These are phyloP conservation scores for Gonioctena quinquepunctata DNA, from an alignment of 1,140 invertebrate species.

Conservation along the genomic window DNA sequence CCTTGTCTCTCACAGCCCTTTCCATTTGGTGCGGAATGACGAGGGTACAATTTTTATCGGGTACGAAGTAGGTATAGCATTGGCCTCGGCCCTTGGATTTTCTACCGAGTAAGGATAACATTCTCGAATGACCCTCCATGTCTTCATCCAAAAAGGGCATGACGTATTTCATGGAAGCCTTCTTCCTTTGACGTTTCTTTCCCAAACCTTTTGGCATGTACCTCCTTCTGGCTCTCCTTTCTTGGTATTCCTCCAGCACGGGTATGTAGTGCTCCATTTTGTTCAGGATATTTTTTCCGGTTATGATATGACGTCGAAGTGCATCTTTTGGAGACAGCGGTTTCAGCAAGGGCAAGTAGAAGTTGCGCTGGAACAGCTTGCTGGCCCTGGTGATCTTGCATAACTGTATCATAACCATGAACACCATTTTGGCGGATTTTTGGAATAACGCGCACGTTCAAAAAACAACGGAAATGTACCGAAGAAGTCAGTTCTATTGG, in stretches of 20 bases:
- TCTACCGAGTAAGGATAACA: constrained; percentile 64
- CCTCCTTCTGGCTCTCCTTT: constrained; percentile 42
- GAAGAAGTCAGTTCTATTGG: constrained; percentile 25
- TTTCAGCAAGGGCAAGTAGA: constrained; percentile 80
- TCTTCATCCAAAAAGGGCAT: constrained; percentile 72
- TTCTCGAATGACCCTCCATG: constrained; percentile 63
- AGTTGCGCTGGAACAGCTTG: constrained; percentile 77
- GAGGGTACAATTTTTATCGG: constrained; percentile 71
- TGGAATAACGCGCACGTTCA: background rate
- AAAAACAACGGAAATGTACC: constrained; percentile 20
- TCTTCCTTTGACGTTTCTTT: constrained; percentile 66
- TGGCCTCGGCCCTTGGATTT: constrained; percentile 50
- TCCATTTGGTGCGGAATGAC: constrained; percentile 75
- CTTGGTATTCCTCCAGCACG: constrained; percentile 66
- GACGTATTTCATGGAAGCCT: constrained; percentile 65
- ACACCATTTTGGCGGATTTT: constrained; percentile 44
- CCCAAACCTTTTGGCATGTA: constrained; percentile 57
- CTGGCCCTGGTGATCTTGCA: constrained; percentile 82
- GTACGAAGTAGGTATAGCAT: constrained; percentile 64
- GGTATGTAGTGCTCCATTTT: constrained; percentile 71
- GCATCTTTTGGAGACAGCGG: constrained; percentile 81
- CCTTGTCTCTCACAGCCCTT: constrained; percentile 74
- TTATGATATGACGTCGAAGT: constrained; percentile 59
- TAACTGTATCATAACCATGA: constrained; percentile 63
- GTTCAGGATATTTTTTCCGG: constrained; percentile 56